These are phyloP conservation scores for Horisme vitalbata DNA, from an alignment of 2,888 invertebrate genomes.

Conservation along the genomic window DNA sequence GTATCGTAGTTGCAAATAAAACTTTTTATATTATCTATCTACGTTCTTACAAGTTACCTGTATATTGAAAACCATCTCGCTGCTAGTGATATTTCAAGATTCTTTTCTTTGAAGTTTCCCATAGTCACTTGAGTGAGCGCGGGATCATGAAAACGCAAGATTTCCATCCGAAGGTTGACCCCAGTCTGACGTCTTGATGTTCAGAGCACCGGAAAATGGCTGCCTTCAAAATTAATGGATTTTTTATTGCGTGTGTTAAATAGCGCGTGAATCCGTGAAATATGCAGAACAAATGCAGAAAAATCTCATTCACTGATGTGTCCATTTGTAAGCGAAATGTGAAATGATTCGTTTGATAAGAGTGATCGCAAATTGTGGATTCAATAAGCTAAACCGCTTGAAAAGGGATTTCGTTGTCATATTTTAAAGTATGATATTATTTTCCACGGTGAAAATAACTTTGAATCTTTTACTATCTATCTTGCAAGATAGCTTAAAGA, in stretches of 20 bases:
- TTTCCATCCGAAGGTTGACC: conserved; percentile 52
- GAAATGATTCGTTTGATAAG: conserved; percentile 35
- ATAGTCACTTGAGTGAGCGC: conserved; percentile 25
- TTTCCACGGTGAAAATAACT: conserved; percentile 2
- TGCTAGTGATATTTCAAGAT: no score
- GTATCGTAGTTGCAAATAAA: no score
- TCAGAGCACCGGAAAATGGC: conserved; percentile 72
- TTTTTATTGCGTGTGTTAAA: conserved; percentile 78
- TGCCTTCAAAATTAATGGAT: conserved; percentile 78
- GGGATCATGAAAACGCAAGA: conserved; percentile 45
- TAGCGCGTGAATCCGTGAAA: conserved; percentile 71
- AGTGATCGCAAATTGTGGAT: conserved; percentile 35
- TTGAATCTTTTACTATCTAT: no score
- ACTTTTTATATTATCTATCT: no score
- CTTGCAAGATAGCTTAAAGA: no score
- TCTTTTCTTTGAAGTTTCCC: conserved; percentile 11
- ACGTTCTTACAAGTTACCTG: no score
- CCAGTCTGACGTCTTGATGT: conserved; percentile 58
- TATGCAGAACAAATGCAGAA: conserved; percentile 36
- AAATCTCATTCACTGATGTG: conserved; percentile 44
- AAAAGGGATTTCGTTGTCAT: conserved; percentile 35
- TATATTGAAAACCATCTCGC: no score
- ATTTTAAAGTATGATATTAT: conserved; percentile 33
- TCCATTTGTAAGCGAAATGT: conserved; percentile 37
- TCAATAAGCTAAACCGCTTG: conserved; percentile 37